Evolutionary conservation across 1,140 invertebrate genomes (phyloP).

Genomic region (Himalopsyche phryganea): DNA sequence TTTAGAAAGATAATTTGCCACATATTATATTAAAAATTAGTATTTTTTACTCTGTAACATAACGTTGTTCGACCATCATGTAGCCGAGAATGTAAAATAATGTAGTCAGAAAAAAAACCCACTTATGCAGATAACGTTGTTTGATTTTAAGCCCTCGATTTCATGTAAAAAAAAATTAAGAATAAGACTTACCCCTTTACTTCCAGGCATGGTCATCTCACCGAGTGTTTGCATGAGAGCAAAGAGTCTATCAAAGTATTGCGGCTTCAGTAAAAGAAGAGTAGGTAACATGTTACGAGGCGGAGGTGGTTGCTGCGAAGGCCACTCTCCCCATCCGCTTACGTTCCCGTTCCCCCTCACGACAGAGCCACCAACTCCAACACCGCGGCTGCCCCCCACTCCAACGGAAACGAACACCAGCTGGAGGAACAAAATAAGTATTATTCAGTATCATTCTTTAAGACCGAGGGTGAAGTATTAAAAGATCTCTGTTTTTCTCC

Average conservation of each 20-base stretch:
- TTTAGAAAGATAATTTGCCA: background rate
- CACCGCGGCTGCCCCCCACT: constrained; percentile 41
- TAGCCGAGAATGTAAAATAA: no score
- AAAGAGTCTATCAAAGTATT: constrained; percentile 88
- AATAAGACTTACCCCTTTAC: constrained; percentile 59
- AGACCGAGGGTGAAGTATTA: no score
- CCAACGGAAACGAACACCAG: constrained; percentile 87
- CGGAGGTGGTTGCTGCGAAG: constrained; percentile 74
- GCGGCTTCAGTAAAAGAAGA: constrained; percentile 74
- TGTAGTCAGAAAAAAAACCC: no score
- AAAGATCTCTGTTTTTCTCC: no score
- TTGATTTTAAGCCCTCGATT: no score
- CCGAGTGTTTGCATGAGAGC: constrained; percentile 85
- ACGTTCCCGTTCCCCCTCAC: constrained; percentile 61
- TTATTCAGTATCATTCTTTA: background rate
- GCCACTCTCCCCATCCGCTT: constrained; percentile 68
- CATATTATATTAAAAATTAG: background rate
- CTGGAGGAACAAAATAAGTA: constrained; percentile 44
- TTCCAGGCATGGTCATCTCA: constrained; percentile 71
- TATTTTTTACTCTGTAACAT: no score
- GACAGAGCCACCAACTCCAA: no score
- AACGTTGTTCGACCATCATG: no score
- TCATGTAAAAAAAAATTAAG: no score
- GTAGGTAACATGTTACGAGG: constrained; percentile 80
- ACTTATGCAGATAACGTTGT: no score